A percentile compares a stretch with the other conserved stretches of the same genome.
Conservation (phyloP, 2,113 vertebrate genomes). For the Nymphicus hollandicus region DNA sequence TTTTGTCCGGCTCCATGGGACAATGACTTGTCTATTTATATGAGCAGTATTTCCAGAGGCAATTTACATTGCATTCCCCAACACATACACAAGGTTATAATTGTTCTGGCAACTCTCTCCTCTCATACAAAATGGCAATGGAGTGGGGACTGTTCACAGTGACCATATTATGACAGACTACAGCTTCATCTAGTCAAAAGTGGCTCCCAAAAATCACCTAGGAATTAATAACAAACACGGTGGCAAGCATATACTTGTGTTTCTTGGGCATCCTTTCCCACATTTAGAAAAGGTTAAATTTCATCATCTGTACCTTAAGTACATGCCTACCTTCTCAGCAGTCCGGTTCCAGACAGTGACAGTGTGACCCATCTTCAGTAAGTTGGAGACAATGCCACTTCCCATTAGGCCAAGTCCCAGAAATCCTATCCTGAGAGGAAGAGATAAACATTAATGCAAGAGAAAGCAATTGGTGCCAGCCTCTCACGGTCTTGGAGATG, state of each 20-base stretch:
- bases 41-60: not conserved
- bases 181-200: not conserved
- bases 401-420: constrained; percentile 97
- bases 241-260: not conserved
- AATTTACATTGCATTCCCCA: not conserved
- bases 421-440: constrained; percentile 91
- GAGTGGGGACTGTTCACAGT: not conserved
- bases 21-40: not conserved
- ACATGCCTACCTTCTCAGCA: constrained; percentile 88
- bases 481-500: not conserved
- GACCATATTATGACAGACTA: not conserved
- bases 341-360: constrained; percentile 99
- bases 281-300: not conserved
- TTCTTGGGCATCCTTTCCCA: not conserved
- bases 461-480: not conserved
- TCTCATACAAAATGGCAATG: not conserved
- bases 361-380: constrained; percentile 97
- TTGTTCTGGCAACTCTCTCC: not conserved
- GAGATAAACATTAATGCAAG: not conserved
- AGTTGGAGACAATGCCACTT: constrained; percentile 95
- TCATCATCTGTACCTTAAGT: not conserved
- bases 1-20: not conserved
- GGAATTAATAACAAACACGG: not conserved
- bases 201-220: not conserved
- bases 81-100: not conserved